phyloP scores from a whole-genome alignment of 1,140 invertebrate species.

The Drosophila takahashii region DNA sequence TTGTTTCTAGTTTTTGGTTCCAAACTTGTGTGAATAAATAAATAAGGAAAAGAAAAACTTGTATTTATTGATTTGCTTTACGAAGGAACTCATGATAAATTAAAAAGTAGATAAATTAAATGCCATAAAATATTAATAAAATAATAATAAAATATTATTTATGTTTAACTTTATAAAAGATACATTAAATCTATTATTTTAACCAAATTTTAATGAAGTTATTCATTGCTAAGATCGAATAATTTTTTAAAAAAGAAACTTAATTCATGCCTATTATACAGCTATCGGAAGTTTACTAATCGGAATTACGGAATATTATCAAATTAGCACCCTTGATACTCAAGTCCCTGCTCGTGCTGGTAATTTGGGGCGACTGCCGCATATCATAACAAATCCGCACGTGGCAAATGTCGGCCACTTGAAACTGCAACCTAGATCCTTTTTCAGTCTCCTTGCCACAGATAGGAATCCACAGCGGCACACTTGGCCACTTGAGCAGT shows the following conservation, averaged over 20 bases:
- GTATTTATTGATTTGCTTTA: neutral
- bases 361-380: slow-evolving; percentile 48
- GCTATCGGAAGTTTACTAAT: slow-evolving; percentile 6
- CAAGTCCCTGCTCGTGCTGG: slow-evolving; percentile 47
- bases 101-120: too few species aligned
- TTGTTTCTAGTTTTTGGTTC: neutral
- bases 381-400: slow-evolving; percentile 72
- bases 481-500: slow-evolving; percentile 65
- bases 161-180: too few species aligned
- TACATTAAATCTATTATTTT: too few species aligned
- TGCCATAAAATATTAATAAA: too few species aligned
- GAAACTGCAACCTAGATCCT: slow-evolving; percentile 26
- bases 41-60: neutral
- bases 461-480: slow-evolving; percentile 25
- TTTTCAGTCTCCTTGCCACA: neutral
- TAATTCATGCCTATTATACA: slow-evolving; percentile 5
- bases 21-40: neutral
- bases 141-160: too few species aligned
- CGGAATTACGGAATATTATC: slow-evolving; percentile 9
- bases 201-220: neutral
- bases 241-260: neutral
- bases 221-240: too few species aligned
- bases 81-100: too few species aligned
- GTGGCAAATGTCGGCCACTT: slow-evolving; percentile 36
- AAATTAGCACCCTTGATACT: slow-evolving; percentile 57